Conservation (phyloP, 2,113 vertebrate genomes). For the Illadopsis cleaveri region DNA sequence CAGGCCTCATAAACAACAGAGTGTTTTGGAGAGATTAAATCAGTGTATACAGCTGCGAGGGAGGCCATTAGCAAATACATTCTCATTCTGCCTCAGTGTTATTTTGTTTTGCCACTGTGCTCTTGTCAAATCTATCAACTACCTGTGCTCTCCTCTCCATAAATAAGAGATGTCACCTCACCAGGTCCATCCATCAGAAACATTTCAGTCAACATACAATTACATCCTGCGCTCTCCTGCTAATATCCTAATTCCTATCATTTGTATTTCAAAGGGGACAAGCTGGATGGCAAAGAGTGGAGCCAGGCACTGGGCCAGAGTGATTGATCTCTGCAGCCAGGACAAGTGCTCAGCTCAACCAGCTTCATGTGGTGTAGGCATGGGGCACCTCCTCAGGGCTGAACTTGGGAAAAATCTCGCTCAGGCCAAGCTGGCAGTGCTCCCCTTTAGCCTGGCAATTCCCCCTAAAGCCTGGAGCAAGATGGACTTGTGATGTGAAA, state of each 20-base stretch:
- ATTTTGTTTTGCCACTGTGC: constrained; percentile 66
- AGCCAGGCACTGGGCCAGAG: background rate
- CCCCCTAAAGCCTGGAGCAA: background rate
- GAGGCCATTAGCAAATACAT: constrained; percentile 79
- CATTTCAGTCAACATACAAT: constrained; percentile 44
- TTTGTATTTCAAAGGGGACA: constrained; percentile 45
- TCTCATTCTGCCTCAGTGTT: constrained; percentile 73
- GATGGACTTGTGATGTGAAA: background rate
- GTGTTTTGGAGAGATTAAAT: constrained; percentile 86
- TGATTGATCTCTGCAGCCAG: background rate
- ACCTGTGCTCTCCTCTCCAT: constrained; percentile 29
- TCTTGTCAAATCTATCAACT: constrained; percentile 66
- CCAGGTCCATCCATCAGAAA: constrained; percentile 11
- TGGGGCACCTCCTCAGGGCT: background rate
- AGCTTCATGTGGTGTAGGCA: background rate
- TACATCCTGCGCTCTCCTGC: constrained; percentile 5
- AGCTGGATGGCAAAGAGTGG: background rate
- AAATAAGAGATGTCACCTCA: constrained; percentile 26
- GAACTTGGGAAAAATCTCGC: background rate
- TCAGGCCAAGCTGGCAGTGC: accelerated
- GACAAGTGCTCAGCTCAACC: background rate
- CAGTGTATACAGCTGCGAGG: constrained; percentile 81
- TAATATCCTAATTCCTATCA: constrained; percentile 55
- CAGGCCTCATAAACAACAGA: constrained; percentile 85
- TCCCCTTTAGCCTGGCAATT: background rate